Percentiles rank a stretch among this genome's conserved stretches.
These are phyloP conservation scores for Drosophila takahashii DNA, from an alignment of 1,140 invertebrate genomes.

Conservation along the genomic window DNA sequence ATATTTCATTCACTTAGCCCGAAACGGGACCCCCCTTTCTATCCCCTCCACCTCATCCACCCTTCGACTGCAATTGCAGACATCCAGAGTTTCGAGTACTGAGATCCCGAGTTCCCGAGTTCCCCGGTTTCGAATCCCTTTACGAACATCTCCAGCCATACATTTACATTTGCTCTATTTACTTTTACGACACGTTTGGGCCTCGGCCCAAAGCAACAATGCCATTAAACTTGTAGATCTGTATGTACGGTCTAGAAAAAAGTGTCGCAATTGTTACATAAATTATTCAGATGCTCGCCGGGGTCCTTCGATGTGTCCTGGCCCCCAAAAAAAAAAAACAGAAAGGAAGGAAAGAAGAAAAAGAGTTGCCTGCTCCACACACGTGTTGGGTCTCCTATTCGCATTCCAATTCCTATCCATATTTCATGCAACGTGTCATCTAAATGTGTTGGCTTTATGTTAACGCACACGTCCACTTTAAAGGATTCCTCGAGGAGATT, in stretches of 20 bases:
- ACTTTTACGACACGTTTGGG: conserved; percentile 75
- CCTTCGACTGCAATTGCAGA: too few species aligned
- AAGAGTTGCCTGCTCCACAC: conserved; percentile 56
- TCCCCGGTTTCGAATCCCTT: conserved; percentile 10
- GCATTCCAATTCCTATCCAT: conserved; percentile 22
- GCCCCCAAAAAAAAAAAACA: background rate
- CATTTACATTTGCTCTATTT: conserved; percentile 71
- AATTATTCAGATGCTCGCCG: conserved; percentile 71
- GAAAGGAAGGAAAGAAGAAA: conserved; percentile 14
- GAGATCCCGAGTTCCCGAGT: too few species aligned
- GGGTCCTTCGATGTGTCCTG: conserved; percentile 30
- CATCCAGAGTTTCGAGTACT: background rate
- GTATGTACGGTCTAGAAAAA: conserved; percentile 43
- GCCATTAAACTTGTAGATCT: conserved; percentile 75
- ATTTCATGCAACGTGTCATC: conserved; percentile 72
- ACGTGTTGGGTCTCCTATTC: conserved; percentile 8
- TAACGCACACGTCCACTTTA: conserved; percentile 16
- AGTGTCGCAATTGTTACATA: conserved; percentile 82
- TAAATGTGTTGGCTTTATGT: conserved; percentile 72
- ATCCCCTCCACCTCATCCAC: too few species aligned
- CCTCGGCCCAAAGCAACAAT: conserved; percentile 70
- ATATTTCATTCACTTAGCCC: conserved; percentile 80
- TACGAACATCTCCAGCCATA: conserved; percentile 9
- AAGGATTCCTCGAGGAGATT: background rate
- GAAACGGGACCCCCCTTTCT: conserved; percentile 14